These are phyloP conservation scores for Rhynchophorus ferrugineus DNA, from an alignment of 1,140 invertebrate genomes.

Conservation along the genomic window DNA sequence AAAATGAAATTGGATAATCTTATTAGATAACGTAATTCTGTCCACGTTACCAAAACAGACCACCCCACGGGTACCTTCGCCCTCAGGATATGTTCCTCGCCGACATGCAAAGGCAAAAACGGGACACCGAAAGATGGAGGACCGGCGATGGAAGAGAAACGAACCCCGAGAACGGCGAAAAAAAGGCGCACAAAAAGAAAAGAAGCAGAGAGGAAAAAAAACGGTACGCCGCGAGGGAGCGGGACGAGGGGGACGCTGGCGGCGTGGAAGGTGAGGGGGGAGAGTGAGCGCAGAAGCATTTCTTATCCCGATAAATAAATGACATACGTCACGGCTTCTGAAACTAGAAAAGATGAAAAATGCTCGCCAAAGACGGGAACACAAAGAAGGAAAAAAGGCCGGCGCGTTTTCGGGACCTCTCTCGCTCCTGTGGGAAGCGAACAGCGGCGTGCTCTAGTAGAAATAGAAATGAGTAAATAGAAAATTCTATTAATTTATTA, in stretches of 20 bases:
- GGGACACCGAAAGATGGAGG: background rate
- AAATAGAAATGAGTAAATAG: too few species aligned
- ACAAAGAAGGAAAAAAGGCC: conserved; percentile 33
- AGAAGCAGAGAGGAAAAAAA: background rate
- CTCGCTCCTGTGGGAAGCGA: too few species aligned
- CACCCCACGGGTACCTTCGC: too few species aligned
- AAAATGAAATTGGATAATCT: too few species aligned
- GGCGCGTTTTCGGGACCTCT: conserved; percentile 38
- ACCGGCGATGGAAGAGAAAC: background rate
- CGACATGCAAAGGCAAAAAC: background rate
- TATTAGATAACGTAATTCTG: too few species aligned
- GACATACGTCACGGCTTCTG: conserved; percentile 33
- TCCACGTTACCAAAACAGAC: too few species aligned
- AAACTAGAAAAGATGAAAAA: conserved; percentile 40
- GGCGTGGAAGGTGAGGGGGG: too few species aligned
- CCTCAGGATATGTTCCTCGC: too few species aligned
- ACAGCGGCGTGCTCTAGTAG: too few species aligned
- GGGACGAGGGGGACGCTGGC: too few species aligned
- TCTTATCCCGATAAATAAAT: conserved; percentile 22
- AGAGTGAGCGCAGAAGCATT: conserved; percentile 1
- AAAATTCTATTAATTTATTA: too few species aligned
- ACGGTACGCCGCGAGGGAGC: background rate
- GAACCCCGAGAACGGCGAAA: background rate
- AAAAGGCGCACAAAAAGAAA: background rate
- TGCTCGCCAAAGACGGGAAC: conserved; percentile 20